Conservation (phyloP, 2,113 vertebrate species). For the Saccopteryx bilineata region DNA sequence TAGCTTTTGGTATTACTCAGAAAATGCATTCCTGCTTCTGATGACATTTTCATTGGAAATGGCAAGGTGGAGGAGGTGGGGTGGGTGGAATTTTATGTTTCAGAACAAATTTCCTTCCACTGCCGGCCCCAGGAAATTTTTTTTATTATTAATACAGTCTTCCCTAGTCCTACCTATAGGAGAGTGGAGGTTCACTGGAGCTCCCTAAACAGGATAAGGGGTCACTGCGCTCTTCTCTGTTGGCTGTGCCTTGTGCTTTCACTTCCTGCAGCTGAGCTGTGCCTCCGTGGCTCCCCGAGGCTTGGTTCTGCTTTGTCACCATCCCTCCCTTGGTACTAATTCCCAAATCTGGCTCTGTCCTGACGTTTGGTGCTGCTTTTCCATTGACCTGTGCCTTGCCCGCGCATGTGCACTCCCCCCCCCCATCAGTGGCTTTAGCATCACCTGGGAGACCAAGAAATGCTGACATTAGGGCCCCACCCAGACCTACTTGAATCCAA, state of each 20-base stretch:
- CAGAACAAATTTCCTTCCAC: background rate
- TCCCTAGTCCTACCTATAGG: background rate
- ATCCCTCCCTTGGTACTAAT: background rate
- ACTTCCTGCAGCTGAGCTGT: background rate
- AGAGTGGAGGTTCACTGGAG: background rate
- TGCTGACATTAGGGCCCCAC: background rate
- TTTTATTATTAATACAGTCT: background rate
- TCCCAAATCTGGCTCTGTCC: background rate
- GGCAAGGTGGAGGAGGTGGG: conserved; percentile 74
- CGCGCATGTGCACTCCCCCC: background rate
- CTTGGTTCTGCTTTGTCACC: background rate
- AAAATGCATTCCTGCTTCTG: conserved; percentile 53
- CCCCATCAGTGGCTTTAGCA: background rate
- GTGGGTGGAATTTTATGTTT: conserved; percentile 68
- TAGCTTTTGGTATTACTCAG: conserved; percentile 75
- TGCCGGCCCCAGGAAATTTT: background rate
- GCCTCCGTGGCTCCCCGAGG: background rate
- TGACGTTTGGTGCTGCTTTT: background rate
- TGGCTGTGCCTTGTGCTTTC: background rate
- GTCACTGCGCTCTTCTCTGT: background rate
- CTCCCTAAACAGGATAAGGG: background rate
- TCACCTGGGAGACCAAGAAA: background rate
- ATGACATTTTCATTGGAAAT: conserved; percentile 79
- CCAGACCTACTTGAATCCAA: background rate
- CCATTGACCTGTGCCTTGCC: background rate